Percentiles rank a stretch among this genome's conserved stretches.
phyloP scores from a whole-genome alignment of 2,888 invertebrate genomes.

The Eurytoma californica region DNA sequence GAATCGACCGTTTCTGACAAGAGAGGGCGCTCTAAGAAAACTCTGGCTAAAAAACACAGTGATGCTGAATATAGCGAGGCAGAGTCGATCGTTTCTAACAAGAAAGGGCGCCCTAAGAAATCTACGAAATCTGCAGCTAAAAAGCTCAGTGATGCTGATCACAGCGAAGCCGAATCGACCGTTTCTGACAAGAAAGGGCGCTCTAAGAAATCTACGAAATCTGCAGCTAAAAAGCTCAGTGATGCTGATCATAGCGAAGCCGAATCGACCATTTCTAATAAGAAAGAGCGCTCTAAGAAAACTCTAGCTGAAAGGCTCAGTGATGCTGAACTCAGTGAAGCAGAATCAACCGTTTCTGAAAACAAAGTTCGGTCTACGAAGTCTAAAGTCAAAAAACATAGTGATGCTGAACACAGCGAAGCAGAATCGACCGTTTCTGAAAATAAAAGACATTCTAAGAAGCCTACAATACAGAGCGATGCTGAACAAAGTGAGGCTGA shows the following conservation, averaged over 20 bases:
- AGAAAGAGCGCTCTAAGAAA: constrained; percentile 9
- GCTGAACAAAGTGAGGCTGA: too few species aligned
- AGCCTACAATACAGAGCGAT: too few species aligned
- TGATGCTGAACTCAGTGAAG: constrained; percentile 9
- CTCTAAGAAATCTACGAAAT: constrained; percentile 21
- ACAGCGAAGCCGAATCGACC: constrained; percentile 37
- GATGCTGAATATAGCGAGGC: too few species aligned
- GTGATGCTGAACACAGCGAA: too few species aligned
- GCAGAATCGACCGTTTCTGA: too few species aligned
- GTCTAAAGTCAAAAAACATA: too few species aligned
- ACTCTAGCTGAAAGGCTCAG: neutral
- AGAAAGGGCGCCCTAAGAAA: neutral
- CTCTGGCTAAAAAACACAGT: neutral
- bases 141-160: too few species aligned
- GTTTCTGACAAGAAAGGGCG: constrained; percentile 5
- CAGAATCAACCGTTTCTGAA: too few species aligned
- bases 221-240: neutral
- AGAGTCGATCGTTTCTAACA: too few species aligned
- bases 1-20: constrained; percentile 33
- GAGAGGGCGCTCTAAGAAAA: constrained; percentile 14
- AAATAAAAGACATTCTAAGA: too few species aligned
- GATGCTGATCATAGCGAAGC: constrained; percentile 27
- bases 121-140: constrained; percentile 5
- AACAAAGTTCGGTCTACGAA: too few species aligned
- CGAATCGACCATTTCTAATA: constrained; percentile 31